These are phyloP conservation scores for Andrena fulva DNA, from an alignment of 2,888 invertebrate species.

Conservation along the genomic window DNA sequence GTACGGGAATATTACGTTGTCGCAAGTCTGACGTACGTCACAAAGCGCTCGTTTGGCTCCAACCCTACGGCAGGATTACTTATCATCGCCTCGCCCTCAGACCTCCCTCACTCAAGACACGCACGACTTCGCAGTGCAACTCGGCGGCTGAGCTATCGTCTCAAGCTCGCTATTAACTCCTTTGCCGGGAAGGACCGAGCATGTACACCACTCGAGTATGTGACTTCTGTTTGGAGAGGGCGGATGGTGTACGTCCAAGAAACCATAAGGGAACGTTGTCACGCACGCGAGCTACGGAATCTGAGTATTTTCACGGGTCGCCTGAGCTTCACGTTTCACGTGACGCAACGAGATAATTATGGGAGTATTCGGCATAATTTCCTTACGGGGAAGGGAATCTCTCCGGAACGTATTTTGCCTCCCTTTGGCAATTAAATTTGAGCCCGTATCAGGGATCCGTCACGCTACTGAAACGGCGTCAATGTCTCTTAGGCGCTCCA, in stretches of 20 bases:
- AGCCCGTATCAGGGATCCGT: too few relatives aligned
- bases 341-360: not conserved
- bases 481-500: too few relatives aligned
- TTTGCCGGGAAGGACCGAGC: not conserved
- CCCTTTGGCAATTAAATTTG: not conserved
- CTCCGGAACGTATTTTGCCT: not conserved
- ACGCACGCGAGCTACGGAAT: constrained; percentile 3
- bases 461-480: too few relatives aligned
- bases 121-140: constrained; percentile 30
- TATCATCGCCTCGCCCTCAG: constrained; percentile 37
- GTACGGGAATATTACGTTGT: constrained; percentile 30
- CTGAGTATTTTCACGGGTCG: not conserved
- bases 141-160: constrained; percentile 14
- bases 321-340: not conserved
- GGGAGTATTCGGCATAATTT: not conserved
- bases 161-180: constrained; percentile 39
- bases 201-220: not conserved
- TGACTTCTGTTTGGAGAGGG: constrained; percentile 28
- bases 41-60: constrained; percentile 37
- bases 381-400: not conserved
- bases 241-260: constrained; percentile 7
- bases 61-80: constrained; percentile 34
- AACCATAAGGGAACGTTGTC: constrained; percentile 8
- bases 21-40: constrained; percentile 21
- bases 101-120: constrained; percentile 11